Base-by-base conservation (phyloP, 2,113 vertebrate genomes). In the Malurus melanocephalus region DNA sequence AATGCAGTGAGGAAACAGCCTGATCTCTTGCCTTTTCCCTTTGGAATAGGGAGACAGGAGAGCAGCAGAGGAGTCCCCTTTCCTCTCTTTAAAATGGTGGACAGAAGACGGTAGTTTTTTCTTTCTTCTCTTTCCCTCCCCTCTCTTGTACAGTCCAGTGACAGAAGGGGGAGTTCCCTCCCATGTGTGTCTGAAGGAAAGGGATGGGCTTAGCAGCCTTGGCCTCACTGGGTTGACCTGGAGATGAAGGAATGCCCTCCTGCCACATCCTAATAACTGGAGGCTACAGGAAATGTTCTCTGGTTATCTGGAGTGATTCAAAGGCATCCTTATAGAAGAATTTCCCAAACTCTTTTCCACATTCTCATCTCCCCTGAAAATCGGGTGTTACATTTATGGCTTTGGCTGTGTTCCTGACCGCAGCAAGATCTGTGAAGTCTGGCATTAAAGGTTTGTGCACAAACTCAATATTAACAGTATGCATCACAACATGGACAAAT, bases 271-370 rank as follows among this genome's bases (percentile, higher is more conserved):
- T 80, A 32, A 2, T 81, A 75, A 66, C 74, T 74, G 55, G 35
- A 91, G 60, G 74, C 64, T 88, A 30, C 35, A 85, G 88, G 75
- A 94, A 88, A 55, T 73, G 28, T 83, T 74, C 32, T 52, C 21
- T 64, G 32, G 15, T 75, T 91, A 61, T 89, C 78, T 85, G 81
- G 55, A 91, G 66, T 56, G 38, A 79, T 69, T 79, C 84, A 80
- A 52, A 88, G 46, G 51, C 78, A 73, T 90, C 27, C 35, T 92
- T 5, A 2, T 35, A 83, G 57, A 61, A 94, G 77, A 81, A 42
- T 88, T 92, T 96, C 77, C 62, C 74, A 45, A 93, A 86, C 77
- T 56, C 48, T 93, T 94, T 92, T 79, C 59, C 90, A 94, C 66
- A 46, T 90, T 88, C 78, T 83, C 80, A 73, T 84, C 66, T 85